Evolutionary conservation across 2,888 invertebrate species (phyloP).

Genomic region (Drosophila neotestacea): DNA sequence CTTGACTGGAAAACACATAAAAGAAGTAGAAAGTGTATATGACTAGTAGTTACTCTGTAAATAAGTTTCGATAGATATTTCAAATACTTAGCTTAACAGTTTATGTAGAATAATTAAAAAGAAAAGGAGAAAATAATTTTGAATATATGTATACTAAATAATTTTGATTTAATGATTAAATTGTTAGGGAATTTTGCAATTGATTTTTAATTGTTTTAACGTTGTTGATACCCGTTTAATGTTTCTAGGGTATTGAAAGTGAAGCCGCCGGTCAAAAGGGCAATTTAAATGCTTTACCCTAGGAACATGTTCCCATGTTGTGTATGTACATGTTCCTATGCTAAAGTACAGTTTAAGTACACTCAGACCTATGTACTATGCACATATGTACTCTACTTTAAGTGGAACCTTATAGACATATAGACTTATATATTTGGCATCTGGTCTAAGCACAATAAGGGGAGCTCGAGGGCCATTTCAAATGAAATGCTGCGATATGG

Average conservation of each 20-base stretch:
- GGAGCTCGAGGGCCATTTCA: conserved; percentile 3
- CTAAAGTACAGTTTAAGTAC: conserved; percentile 8
- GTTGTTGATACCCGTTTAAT: background rate
- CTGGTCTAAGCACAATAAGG: background rate
- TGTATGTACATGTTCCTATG: background rate
- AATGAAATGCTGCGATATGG: conserved; percentile 52
- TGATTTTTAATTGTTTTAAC: too few species aligned
- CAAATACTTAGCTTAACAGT: too few species aligned
- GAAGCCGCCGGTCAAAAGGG: conserved; percentile 33
- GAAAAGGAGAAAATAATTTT: too few species aligned
- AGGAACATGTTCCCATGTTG: background rate
- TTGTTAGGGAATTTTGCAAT: too few species aligned
- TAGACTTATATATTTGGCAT: conserved; percentile 2
- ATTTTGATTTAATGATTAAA: too few species aligned
- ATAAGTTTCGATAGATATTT: background rate
- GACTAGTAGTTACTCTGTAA: conserved; percentile 1
- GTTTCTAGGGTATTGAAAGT: background rate
- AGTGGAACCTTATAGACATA: background rate
- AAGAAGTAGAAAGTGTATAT: too few species aligned
- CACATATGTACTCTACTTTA: background rate
- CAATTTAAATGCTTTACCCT: conserved; percentile 21
- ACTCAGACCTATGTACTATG: background rate
- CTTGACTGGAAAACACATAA: background rate
- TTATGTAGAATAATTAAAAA: too few species aligned
- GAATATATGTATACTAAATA: too few species aligned